Evolutionary conservation across 2,113 vertebrate species (phyloP), one percentile per base, ranked within the genome.

Genomic region (Colius striatus): DNA sequence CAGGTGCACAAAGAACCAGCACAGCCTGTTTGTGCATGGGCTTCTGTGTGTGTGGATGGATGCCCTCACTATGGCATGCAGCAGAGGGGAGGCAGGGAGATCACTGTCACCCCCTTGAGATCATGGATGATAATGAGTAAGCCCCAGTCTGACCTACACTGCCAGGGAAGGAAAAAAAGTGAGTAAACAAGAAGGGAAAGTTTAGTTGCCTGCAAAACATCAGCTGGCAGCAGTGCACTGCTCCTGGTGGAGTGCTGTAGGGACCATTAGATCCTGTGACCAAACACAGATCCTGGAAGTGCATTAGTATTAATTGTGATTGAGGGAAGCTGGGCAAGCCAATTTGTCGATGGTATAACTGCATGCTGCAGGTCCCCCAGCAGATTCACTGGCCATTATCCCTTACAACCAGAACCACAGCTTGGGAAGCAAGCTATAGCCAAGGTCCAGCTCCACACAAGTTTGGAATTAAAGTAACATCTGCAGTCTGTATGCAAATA

Each of bases 121-220:
- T 5, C 26, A 14, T 23, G 53, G 25, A 13, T 32, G 34, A 7
- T 13, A 34, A 30, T 0, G 2, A 62, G 5, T 19, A 30, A 9
- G 45, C 50, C 29, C 38, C 32, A 63, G 16, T 18, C 7, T 67
- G 61, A 53, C 21, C 61, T 47, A 9, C 9, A 3, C 27, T 60
- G 21, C 53, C 48, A 58, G 43, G 60, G 22, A 85, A 88, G 9
- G 8, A 1, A 70, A 54, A 54, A 43, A 77, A 86, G 30, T 5
- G 7, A 62, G 36, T 26, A 53, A 81, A 53, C 1, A 2, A 47
- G 29, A 72, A 77, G 11, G 45, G 36, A 47, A 67, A 72, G 23
- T 50, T 60, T 70, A 43, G 6, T 61, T 63, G 15, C 20, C 32
- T 72, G 50, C 34, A 36, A 72, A 79, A 25, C 7, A 36, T 11